Evolutionary conservation across 2,888 invertebrate species (phyloP).

Genomic region (Anagyrus pseudococci): DNA sequence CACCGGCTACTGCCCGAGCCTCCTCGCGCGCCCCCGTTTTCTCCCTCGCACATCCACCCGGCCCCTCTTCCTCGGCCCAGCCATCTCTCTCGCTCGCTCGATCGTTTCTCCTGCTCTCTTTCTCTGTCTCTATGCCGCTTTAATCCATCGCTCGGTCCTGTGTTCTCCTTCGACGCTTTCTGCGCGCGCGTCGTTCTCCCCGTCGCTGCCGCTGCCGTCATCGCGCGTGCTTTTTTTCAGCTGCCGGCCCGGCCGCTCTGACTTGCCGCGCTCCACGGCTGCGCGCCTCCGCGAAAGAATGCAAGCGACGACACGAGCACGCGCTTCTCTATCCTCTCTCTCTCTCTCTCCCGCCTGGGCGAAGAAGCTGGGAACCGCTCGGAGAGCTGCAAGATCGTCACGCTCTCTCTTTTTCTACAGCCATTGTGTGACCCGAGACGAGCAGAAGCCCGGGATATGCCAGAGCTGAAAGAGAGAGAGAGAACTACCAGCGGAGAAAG

Average conservation of each 20-base stretch:
- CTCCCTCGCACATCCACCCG: slow-evolving; percentile 4
- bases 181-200: neutral
- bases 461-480: too few species aligned
- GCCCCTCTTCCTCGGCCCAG: slow-evolving; percentile 5
- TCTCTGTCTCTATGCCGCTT: too few species aligned
- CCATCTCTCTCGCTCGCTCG: too few species aligned
- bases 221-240: neutral
- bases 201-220: neutral
- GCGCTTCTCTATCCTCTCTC: too few species aligned
- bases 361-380: too few species aligned
- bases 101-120: too few species aligned
- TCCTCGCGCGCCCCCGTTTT: slow-evolving; percentile 22
- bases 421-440: too few species aligned
- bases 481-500: too few species aligned
- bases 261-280: neutral
- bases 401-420: slow-evolving; percentile 4
- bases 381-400: neutral
- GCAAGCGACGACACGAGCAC: slow-evolving; percentile 3
- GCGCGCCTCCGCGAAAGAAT: slow-evolving; percentile 26
- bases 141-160: neutral
- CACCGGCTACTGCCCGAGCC: slow-evolving; percentile 16
- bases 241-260: neutral
- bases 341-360: too few species aligned
- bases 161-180: neutral
- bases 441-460: too few species aligned